Percentiles rank a stretch among this genome's conserved stretches.
These are phyloP conservation scores for Nudaria mundana DNA, from an alignment of 2,888 invertebrate genomes.

Conservation along the genomic window DNA sequence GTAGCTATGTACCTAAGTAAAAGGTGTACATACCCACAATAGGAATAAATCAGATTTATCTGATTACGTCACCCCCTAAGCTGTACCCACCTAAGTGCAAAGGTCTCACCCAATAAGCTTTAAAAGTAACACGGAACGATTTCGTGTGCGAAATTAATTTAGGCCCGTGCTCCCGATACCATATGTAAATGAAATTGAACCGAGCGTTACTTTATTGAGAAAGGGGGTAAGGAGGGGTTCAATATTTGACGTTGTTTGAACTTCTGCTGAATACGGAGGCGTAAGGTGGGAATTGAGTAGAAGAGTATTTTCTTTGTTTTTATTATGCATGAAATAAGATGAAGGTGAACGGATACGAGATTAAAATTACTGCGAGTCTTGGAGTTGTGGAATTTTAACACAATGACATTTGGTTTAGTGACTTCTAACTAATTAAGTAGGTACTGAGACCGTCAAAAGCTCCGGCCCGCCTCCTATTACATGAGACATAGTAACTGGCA, in stretches of 20 bases:
- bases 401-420: too few species aligned
- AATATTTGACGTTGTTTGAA: slow-evolving; percentile 44
- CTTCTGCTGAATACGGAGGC: slow-evolving; percentile 27
- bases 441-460: too few species aligned
- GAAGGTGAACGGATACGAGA: slow-evolving; percentile 12
- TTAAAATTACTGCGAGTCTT: slow-evolving; percentile 22
- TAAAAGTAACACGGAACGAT: slow-evolving; percentile 43
- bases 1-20: too few species aligned
- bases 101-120: slow-evolving; percentile 45
- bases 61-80: slow-evolving; percentile 25
- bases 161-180: slow-evolving; percentile 45
- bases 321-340: slow-evolving; percentile 32
- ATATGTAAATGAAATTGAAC: slow-evolving; percentile 63
- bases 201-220: slow-evolving; percentile 42
- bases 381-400: too few species aligned
- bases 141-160: slow-evolving; percentile 57
- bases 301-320: slow-evolving; percentile 35
- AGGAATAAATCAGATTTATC: slow-evolving; percentile 36
- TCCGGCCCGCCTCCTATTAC: too few species aligned
- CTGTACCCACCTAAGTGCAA: slow-evolving; percentile 13
- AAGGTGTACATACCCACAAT: too few species aligned
- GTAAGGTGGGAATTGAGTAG: slow-evolving; percentile 35
- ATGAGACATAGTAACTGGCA: too few species aligned
- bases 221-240: slow-evolving; percentile 23
- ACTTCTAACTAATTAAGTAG: too few species aligned